Evolutionary conservation across 2,113 vertebrate species (phyloP).

Genomic region (Micronycteris hirsuta): DNA sequence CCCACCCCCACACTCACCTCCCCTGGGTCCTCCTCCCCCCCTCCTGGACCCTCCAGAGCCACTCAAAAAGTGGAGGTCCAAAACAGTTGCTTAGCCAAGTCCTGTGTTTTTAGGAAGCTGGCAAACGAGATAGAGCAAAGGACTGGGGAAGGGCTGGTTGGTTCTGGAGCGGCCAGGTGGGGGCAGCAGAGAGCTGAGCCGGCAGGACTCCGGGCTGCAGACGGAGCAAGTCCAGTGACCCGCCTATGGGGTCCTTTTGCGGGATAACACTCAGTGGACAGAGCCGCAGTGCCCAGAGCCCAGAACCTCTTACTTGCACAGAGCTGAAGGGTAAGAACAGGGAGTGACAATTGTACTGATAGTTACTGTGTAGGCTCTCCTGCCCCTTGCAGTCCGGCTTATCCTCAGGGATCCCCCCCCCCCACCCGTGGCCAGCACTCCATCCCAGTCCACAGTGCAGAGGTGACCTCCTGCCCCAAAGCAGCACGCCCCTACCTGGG

Average conservation of each 20-base stretch:
- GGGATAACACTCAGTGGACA: not conserved
- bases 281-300: not conserved
- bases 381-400: no score
- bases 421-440: no score
- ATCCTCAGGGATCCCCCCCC: not conserved
- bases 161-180: not conserved
- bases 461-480: not conserved
- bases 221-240: no score
- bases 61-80: no score
- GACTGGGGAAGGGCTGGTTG: not conserved
- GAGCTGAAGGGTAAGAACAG: not conserved
- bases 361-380: not conserved
- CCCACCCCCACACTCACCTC: not conserved
- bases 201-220: accelerated
- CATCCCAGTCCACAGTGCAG: not conserved
- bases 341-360: not conserved
- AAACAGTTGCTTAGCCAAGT: not conserved
- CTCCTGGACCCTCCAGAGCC: not conserved
- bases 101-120: not conserved
- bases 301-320: not conserved
- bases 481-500: not conserved
- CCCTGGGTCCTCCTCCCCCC: not conserved
- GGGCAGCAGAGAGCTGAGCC: constrained; percentile 54
- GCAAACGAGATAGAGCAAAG: not conserved
- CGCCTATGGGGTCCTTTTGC: not conserved